These are phyloP conservation scores for Phodopus roborovskii DNA, from an alignment of 2,113 vertebrate genomes.

Conservation along the genomic window DNA sequence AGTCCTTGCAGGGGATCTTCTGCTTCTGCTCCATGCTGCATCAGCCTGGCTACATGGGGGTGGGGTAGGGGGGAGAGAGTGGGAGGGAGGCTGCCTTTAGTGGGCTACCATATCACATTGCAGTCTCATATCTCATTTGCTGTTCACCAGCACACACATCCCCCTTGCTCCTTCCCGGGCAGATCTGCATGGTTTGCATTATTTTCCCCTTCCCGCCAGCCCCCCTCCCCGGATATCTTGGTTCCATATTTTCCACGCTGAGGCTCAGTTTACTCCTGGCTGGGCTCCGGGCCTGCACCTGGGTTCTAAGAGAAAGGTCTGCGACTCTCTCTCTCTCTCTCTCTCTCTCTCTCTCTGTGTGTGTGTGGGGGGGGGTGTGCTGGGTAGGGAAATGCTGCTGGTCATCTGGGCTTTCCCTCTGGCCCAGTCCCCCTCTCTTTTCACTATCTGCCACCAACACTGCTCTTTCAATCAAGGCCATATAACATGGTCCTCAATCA, in stretches of 20 bases:
- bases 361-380: neutral
- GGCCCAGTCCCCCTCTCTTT: neutral
- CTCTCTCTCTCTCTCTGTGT: too few relatives aligned
- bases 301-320: conserved; percentile 72
- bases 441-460: neutral
- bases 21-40: neutral
- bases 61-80: neutral
- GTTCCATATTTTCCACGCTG: conserved; percentile 79
- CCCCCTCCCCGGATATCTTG: conserved; percentile 71
- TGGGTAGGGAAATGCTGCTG: neutral
- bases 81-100: conserved; percentile 23
- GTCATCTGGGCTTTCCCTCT: conserved; percentile 3
- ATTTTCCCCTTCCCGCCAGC: conserved; percentile 60
- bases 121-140: conserved; percentile 75
- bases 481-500: neutral
- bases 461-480: neutral
- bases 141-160: conserved; percentile 46
- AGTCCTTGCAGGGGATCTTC: neutral
- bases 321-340: neutral
- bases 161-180: conserved; percentile 51
- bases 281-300: conserved; percentile 79
- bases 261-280: conserved; percentile 80
- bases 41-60: neutral
- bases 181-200: conserved; percentile 78
- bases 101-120: conserved; percentile 70